Conservation (phyloP, 1,140 invertebrate species). For the Drosophila setifemur region DNA sequence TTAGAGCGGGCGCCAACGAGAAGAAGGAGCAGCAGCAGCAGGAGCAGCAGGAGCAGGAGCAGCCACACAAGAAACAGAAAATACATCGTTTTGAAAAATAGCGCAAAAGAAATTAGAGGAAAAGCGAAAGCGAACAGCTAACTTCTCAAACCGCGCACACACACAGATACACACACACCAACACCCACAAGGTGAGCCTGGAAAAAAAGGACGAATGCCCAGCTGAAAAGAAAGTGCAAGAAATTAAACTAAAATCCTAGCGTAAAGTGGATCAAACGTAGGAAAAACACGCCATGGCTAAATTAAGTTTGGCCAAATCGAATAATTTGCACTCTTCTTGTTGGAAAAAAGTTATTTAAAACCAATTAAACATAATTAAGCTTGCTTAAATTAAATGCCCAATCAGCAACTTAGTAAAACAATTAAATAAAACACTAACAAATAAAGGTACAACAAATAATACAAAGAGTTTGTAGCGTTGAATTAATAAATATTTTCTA, state of each 20-base stretch:
- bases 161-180: conserved; percentile 15
- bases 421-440: no score
- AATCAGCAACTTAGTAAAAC: no score
- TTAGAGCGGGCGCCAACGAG: conserved; percentile 55
- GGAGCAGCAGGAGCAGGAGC: conserved; percentile 2
- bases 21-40: conserved; percentile 6
- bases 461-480: no score
- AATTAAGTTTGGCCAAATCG: neutral
- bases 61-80: conserved; percentile 26
- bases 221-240: conserved; percentile 53
- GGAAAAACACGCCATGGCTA: conserved; percentile 25
- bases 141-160: conserved; percentile 14
- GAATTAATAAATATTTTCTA: no score
- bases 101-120: conserved; percentile 73
- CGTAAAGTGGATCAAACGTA: conserved; percentile 75
- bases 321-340: neutral
- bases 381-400: neutral
- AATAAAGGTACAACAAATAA: no score
- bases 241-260: conserved; percentile 78
- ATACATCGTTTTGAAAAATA: conserved; percentile 71
- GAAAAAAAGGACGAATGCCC: conserved; percentile 16
- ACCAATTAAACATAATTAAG: neutral
- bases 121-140: conserved; percentile 71
- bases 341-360: neutral
- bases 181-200: conserved; percentile 24